Percentiles rank a stretch among this genome's conserved stretches.
These are phyloP conservation scores for Euclidia mi DNA, from an alignment of 2,888 invertebrate species.

Conservation along the genomic window DNA sequence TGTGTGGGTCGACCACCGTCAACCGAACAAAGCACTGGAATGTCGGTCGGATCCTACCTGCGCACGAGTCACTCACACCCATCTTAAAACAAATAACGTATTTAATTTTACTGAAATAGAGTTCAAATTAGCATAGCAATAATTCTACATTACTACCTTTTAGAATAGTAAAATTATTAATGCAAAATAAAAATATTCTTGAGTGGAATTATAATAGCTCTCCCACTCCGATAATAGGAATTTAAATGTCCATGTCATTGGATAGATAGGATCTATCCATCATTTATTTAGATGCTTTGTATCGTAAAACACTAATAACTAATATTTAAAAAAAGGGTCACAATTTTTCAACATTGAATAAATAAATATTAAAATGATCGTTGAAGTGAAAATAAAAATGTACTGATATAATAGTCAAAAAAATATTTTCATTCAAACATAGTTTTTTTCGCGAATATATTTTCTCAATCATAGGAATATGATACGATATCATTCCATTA, in stretches of 20 bases:
- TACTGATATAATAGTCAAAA: no score
- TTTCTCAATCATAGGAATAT: no score
- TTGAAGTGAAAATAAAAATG: no score
- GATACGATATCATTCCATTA: no score
- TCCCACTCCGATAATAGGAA: slow-evolving; percentile 29
- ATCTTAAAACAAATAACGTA: slow-evolving; percentile 19
- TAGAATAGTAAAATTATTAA: slow-evolving; percentile 22
- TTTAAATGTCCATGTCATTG: slow-evolving; percentile 34
- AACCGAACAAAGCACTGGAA: slow-evolving; percentile 81
- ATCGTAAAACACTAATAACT: slow-evolving; percentile 12
- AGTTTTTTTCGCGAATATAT: no score
- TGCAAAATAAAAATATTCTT: slow-evolving; percentile 36
- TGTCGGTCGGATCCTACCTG: slow-evolving; percentile 79
- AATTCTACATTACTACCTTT: not conserved
- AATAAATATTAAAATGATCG: no score
- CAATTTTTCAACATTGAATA: not conserved
- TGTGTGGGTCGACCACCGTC: slow-evolving; percentile 76
- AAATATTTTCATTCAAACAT: no score
- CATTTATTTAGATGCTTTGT: slow-evolving; percentile 14
- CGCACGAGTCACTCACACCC: slow-evolving; percentile 51
- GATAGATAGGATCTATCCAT: slow-evolving; percentile 27
- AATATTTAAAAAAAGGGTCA: no score
- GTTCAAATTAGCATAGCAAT: slow-evolving; percentile 22
- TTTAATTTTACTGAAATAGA: slow-evolving; percentile 22
- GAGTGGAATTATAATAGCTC: slow-evolving; percentile 26